These are phyloP conservation scores for Isurus oxyrinchus DNA, from an alignment of 2,113 vertebrate genomes.

Conservation along the genomic window DNA sequence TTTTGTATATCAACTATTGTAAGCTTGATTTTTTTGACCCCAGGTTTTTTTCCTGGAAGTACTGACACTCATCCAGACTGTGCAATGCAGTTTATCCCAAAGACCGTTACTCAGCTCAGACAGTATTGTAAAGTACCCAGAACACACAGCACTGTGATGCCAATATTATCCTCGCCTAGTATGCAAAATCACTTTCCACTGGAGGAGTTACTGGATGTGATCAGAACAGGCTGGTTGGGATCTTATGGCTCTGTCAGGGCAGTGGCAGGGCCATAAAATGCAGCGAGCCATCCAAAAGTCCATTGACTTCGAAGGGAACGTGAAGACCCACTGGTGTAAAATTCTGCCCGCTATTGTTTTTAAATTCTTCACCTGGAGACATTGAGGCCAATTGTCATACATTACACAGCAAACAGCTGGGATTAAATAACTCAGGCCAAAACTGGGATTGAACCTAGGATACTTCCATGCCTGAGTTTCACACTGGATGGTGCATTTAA, in stretches of 20 bases:
- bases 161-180: neutral
- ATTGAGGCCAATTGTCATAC: neutral
- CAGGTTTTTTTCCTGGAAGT: neutral
- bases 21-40: neutral
- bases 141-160: neutral
- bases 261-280: too few species aligned
- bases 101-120: neutral
- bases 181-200: neutral
- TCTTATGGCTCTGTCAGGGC: too few species aligned
- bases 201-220: neutral
- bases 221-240: neutral
- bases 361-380: neutral
- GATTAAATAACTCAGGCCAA: neutral
- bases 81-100: neutral
- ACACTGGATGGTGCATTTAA: neutral
- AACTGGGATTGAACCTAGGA: neutral
- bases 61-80: neutral
- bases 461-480: neutral
- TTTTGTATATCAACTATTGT: neutral
- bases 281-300: too few species aligned
- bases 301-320: too few species aligned
- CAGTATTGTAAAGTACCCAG: neutral
- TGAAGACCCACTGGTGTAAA: too few species aligned
- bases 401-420: neutral
- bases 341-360: neutral